A percentile compares a stretch with the other conserved stretches of the same genome.
Evolutionary conservation across 1,140 invertebrate genomes (phyloP).

Genomic region (Bombus superbus): DNA sequence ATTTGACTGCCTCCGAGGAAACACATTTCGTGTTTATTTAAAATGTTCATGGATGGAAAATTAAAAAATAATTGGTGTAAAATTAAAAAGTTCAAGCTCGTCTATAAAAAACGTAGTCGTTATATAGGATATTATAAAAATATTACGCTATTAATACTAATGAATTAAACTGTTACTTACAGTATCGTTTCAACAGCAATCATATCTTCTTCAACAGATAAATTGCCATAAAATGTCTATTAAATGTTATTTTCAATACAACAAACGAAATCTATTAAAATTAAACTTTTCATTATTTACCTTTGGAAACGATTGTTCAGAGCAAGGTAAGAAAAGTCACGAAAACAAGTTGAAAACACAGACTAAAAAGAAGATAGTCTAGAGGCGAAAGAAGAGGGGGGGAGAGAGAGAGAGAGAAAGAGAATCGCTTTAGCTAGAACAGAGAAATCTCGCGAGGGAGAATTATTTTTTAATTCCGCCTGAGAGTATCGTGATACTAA

Average conservation of each 20-base stretch:
- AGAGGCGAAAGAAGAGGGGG: not conserved
- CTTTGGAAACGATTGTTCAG: not conserved
- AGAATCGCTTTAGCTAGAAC: not conserved
- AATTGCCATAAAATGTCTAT: no score
- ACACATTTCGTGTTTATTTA: no score
- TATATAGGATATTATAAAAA: no score
- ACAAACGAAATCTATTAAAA: not conserved
- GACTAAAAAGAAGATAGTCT: not conserved
- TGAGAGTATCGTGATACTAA: conserved; percentile 16
- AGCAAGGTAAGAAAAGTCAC: not conserved
- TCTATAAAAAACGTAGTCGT: no score
- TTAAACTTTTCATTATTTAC: not conserved
- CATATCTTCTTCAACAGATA: no score
- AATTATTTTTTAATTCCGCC: conserved; percentile 21
- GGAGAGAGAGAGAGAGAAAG: not conserved
- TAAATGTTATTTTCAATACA: not conserved
- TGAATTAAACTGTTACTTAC: no score
- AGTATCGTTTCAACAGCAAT: no score
- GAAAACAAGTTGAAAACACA: not conserved
- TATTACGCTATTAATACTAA: no score
- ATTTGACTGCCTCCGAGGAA: no score
- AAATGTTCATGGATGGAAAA: no score
- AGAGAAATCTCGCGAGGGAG: not conserved
- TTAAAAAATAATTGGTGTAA: no score
- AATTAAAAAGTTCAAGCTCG: no score